Evolutionary conservation across 2,888 invertebrate genomes (phyloP).

Genomic region (Odontothrips loti): DNA sequence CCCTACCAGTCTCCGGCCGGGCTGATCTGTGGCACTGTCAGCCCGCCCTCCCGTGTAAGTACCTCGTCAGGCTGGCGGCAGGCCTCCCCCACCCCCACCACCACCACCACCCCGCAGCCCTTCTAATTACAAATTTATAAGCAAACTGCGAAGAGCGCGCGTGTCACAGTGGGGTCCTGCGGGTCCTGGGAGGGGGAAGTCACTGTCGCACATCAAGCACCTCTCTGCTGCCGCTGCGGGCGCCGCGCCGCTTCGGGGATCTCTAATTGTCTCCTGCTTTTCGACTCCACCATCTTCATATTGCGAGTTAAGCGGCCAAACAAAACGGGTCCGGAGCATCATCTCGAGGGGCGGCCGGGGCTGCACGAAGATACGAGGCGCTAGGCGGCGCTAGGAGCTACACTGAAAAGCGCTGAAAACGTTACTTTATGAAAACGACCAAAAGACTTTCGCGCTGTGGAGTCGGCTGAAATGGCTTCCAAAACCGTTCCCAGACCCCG

Average conservation of each 20-base stretch:
- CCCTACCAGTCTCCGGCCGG: neutral
- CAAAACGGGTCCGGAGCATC: neutral
- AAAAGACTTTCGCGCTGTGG: too few species aligned
- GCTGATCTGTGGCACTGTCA: too few species aligned
- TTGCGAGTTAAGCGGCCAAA: neutral
- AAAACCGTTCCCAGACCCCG: too few species aligned
- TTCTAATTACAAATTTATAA: conserved; percentile 19
- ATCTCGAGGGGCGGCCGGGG: too few species aligned
- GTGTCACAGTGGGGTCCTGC: neutral
- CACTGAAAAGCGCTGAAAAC: too few species aligned
- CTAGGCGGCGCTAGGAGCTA: too few species aligned
- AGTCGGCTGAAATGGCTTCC: too few species aligned
- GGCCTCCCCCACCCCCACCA: too few species aligned
- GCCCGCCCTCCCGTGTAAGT: neutral
- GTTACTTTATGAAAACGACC: too few species aligned
- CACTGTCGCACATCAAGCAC: neutral
- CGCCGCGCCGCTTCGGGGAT: neutral
- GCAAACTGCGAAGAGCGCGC: conserved; percentile 3
- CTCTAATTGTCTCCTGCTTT: conserved; percentile 13
- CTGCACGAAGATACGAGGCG: too few species aligned
- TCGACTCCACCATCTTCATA: conserved; percentile 14
- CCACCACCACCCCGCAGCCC: neutral
- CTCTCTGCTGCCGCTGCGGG: neutral
- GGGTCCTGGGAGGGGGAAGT: neutral
- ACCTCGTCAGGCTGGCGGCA: neutral